These are phyloP conservation scores for Thysanoteuthis rhombus DNA, from an alignment of 2,888 invertebrate genomes.

Conservation along the genomic window DNA sequence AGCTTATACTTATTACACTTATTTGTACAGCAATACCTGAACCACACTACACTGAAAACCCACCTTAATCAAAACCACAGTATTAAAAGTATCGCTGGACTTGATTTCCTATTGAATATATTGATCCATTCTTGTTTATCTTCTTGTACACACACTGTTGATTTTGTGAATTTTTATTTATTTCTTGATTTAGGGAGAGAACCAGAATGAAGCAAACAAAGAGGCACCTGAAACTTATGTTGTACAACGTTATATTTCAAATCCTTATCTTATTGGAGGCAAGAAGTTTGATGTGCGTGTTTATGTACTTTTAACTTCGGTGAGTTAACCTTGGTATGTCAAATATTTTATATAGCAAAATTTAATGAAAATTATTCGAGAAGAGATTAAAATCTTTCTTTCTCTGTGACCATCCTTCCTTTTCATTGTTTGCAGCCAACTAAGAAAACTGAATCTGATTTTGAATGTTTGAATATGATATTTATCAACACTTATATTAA, in stretches of 20 bases:
- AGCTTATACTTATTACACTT: no score
- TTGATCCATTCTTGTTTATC: no score
- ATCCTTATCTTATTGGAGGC: conserved; percentile 74
- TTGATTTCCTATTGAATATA: no score
- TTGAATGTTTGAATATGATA: no score
- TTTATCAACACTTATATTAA: no score
- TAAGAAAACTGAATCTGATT: not conserved
- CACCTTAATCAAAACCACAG: no score
- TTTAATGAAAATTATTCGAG: not conserved
- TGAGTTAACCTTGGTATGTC: conserved; percentile 50
- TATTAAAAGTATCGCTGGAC: no score
- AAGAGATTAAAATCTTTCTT: not conserved
- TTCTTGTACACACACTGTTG: not conserved
- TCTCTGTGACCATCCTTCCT: not conserved
- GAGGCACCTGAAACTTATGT: conserved; percentile 70
- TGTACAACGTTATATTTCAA: conserved; percentile 73
- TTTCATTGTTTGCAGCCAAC: not conserved
- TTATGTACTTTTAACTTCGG: conserved; percentile 74
- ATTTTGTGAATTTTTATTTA: not conserved
- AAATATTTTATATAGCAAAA: not conserved
- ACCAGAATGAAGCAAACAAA: conserved; percentile 61
- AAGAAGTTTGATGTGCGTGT: conserved; percentile 75
- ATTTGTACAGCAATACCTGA: no score
- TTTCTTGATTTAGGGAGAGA: conserved; percentile 56
- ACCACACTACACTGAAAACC: no score